phyloP scores from a whole-genome alignment of 2,113 vertebrate species.

The Xenotilapia flavipinnis region DNA sequence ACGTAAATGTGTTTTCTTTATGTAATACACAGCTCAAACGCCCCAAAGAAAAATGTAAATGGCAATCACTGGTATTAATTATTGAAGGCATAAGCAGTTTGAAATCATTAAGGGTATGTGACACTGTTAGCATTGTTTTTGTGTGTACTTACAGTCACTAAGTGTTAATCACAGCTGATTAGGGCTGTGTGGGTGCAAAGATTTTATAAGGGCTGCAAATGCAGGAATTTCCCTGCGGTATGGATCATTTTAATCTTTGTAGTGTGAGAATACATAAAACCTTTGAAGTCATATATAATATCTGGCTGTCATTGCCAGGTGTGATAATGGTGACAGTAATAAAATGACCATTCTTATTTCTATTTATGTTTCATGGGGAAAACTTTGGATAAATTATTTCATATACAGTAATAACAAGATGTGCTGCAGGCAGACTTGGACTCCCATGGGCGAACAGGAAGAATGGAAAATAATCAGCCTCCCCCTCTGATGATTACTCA shows the following conservation, averaged over 20 bases:
- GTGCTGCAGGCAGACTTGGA: background rate
- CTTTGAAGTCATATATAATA: background rate
- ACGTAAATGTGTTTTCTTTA: background rate
- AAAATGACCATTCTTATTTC: background rate
- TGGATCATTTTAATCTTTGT: background rate
- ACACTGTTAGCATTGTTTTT: background rate
- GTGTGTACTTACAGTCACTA: background rate
- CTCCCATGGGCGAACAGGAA: background rate
- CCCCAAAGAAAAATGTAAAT: background rate
- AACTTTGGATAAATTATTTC: background rate
- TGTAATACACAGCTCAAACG: background rate
- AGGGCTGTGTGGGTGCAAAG: background rate
- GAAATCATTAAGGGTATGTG: background rate
- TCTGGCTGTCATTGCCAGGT: background rate
- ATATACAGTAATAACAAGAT: background rate
- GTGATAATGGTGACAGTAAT: background rate
- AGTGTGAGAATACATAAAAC: background rate
- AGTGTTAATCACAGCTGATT: background rate
- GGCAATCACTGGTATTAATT: background rate
- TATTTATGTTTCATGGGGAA: background rate
- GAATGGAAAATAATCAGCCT: conserved; percentile 21
- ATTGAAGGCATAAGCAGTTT: background rate
- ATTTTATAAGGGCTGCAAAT: background rate
- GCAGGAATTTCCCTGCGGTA: background rate
- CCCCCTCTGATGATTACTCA: conserved; percentile 15